These are phyloP conservation scores for Malurus leucopterus DNA, from an alignment of 2,797 vertebrate species.

Conservation along the genomic window DNA sequence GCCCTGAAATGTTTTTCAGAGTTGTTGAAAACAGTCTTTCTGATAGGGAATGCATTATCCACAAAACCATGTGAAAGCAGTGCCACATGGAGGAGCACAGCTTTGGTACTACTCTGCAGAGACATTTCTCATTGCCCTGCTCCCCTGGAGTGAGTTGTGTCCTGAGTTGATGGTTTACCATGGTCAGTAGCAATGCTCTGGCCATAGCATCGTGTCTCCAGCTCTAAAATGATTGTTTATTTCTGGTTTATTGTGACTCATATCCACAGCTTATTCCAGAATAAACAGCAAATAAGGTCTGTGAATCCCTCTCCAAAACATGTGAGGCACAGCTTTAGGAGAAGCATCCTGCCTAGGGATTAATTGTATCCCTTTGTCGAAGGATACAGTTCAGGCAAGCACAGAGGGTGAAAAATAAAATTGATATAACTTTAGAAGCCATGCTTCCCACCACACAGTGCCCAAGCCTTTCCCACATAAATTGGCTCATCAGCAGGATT, in stretches of 20 bases:
- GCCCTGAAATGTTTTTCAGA: background rate
- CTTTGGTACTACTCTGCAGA: background rate
- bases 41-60: background rate
- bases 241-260: slow-evolving; percentile 9
- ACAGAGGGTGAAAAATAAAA: background rate
- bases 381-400: background rate
- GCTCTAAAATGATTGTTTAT: background rate
- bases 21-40: background rate
- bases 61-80: background rate
- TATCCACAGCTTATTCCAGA: background rate
- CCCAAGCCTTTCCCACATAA: background rate
- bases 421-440: background rate
- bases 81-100: background rate
- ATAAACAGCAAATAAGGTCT: background rate
- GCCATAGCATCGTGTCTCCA: background rate
- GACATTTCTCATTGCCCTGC: accelerated
- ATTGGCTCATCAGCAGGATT: background rate
- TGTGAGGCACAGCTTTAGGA: background rate
- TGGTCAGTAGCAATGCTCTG: background rate
- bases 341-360: background rate
- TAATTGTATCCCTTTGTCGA: accelerated
- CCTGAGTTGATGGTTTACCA: background rate
- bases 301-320: background rate
- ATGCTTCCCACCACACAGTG: background rate
- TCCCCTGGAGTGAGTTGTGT: background rate